Evolutionary conservation across 2,888 invertebrate species (phyloP).

Genomic region (Hirtodrosophila histrioides): DNA sequence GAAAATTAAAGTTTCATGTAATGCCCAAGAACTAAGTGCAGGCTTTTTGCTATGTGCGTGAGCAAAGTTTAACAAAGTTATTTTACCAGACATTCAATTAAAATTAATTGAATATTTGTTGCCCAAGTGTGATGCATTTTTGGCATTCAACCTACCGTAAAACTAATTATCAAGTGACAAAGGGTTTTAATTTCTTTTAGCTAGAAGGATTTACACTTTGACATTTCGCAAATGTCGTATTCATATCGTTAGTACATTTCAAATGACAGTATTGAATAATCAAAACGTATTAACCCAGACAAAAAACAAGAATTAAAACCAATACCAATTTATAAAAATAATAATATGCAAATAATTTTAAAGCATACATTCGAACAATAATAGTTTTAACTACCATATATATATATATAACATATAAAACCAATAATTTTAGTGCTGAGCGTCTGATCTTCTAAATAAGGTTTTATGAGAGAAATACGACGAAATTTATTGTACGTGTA

Average conservation of each 20-base stretch:
- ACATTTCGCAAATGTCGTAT: neutral
- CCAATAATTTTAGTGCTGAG: slow-evolving; percentile 45
- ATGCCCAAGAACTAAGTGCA: slow-evolving; percentile 21
- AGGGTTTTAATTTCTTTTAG: slow-evolving; percentile 29
- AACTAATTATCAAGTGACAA: slow-evolving; percentile 9
- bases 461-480: slow-evolving; percentile 38
- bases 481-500: slow-evolving; percentile 55
- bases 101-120: slow-evolving; percentile 35
- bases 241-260: slow-evolving; percentile 48
- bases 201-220: neutral
- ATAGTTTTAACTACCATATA: slow-evolving; percentile 69
- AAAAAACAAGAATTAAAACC: slow-evolving; percentile 6
- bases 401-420: slow-evolving; percentile 18
- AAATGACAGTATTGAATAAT: slow-evolving; percentile 50
- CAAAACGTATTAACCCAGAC: slow-evolving; percentile 58
- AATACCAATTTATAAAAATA: slow-evolving; percentile 13
- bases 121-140: slow-evolving; percentile 10
- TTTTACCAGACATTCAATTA: slow-evolving; percentile 21
- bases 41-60: slow-evolving; percentile 22
- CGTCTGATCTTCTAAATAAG: slow-evolving; percentile 40
- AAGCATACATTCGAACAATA: slow-evolving; percentile 69
- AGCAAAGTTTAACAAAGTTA: slow-evolving; percentile 58
- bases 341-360: slow-evolving; percentile 48
- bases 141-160: slow-evolving; percentile 1
- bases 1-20: slow-evolving; percentile 56